phyloP scores from a whole-genome alignment of 2,113 vertebrate species.

The Nanger granti region DNA sequence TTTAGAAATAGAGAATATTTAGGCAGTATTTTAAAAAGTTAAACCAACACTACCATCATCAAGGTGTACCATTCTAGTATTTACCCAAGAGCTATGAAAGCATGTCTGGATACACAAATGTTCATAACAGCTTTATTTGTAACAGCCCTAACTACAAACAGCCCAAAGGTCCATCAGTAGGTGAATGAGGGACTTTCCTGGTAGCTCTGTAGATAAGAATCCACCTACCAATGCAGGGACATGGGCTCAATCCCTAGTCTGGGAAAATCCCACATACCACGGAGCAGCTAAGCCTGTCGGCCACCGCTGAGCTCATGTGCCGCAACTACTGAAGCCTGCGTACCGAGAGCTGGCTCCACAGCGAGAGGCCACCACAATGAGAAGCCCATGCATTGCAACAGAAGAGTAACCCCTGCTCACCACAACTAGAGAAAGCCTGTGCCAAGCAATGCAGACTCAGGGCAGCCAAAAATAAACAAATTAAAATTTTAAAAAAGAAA shows the following conservation, averaged over 20 bases:
- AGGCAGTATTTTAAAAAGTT: not conserved
- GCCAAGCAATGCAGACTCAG: not conserved
- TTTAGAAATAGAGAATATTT: not conserved
- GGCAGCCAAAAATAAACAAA: not conserved
- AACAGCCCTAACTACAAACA: not conserved
- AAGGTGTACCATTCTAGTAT: not conserved
- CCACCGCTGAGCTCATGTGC: not conserved
- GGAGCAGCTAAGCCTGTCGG: not conserved
- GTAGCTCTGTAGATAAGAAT: not conserved
- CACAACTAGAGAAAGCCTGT: not conserved
- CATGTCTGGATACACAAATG: not conserved
- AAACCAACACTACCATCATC: not conserved
- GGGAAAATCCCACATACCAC: not conserved
- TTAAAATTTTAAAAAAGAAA: not conserved
- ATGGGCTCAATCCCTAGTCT: not conserved
- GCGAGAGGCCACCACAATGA: not conserved
- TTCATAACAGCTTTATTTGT: not conserved
- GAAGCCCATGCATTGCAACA: accelerated
- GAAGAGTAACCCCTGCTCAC: not conserved
- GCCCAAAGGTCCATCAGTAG: not conserved
- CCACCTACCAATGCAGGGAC: not conserved
- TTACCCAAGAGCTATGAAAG: not conserved
- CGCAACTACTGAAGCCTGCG: not conserved
- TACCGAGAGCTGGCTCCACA: accelerated
- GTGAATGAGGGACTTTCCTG: not conserved